A percentile compares a stretch with the other conserved stretches of the same genome.
Evolutionary conservation across 2,797 vertebrate genomes (phyloP).

Genomic region (Rousettus madagascariensis): DNA sequence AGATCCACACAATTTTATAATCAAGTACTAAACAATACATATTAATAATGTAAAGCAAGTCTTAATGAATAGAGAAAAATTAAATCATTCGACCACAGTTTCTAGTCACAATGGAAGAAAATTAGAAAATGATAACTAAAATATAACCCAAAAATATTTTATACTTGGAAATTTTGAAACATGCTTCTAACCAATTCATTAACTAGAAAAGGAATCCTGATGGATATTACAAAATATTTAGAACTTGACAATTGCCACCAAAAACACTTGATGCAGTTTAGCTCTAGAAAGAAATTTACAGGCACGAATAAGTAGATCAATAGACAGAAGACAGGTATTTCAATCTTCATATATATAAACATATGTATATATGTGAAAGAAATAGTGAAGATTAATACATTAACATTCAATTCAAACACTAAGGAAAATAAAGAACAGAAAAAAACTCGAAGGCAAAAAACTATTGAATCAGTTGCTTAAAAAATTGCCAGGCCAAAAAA

Average conservation of each 20-base stretch:
- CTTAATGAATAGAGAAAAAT: background rate
- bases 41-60: background rate
- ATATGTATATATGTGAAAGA: too few species aligned
- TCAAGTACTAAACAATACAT: background rate
- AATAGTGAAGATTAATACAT: background rate
- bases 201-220: background rate
- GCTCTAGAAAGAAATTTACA: background rate
- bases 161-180: background rate
- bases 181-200: background rate
- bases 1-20: background rate
- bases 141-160: background rate
- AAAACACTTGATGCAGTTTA: background rate
- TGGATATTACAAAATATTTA: background rate
- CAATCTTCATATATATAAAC: background rate
- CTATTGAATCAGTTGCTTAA: background rate
- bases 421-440: background rate
- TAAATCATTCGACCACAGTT: background rate
- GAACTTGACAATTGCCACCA: background rate
- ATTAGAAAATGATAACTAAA: background rate
- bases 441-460: background rate
- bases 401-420: background rate
- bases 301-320: background rate
- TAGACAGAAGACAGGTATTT: background rate
- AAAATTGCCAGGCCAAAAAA: background rate
- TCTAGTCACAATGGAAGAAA: background rate